Conservation (phyloP, 2,888 invertebrate genomes). For the Sinodicranocentrus sp. region DNA sequence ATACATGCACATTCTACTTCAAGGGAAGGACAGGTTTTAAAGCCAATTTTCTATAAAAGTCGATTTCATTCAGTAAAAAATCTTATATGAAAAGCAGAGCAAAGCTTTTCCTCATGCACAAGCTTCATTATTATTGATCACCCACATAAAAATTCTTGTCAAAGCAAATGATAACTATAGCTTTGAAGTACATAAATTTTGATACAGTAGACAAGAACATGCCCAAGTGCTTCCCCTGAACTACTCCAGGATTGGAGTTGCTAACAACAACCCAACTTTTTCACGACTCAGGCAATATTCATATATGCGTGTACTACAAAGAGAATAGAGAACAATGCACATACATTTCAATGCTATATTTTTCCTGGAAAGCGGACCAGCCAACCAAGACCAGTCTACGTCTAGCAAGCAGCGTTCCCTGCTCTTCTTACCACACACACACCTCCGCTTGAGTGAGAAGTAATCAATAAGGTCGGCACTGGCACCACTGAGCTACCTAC, state of each 20-base stretch:
- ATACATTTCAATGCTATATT: conserved; percentile 19
- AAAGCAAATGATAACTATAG: no score
- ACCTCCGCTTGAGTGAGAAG: not conserved
- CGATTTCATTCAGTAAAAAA: no score
- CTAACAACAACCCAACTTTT: conserved; percentile 19
- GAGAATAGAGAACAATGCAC: conserved; percentile 4
- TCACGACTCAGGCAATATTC: not conserved
- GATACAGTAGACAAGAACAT: no score
- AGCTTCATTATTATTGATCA: no score
- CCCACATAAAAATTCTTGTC: no score
- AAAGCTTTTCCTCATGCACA: no score
- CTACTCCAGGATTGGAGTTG: not conserved
- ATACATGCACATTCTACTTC: no score
- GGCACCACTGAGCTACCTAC: conserved; percentile 64
- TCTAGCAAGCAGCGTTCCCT: not conserved
- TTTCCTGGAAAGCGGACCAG: conserved; percentile 31
- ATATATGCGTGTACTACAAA: not conserved
- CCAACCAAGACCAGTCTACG: not conserved
- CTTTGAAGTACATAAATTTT: no score
- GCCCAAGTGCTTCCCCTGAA: no score
- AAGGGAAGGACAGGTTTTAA: no score
- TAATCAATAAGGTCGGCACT: conserved; percentile 60
- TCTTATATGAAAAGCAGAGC: no score
- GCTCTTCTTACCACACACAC: not conserved
- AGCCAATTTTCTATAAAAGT: no score